Evolutionary conservation across 1,140 invertebrate species (phyloP).

Genomic region (Phortica variegata): DNA sequence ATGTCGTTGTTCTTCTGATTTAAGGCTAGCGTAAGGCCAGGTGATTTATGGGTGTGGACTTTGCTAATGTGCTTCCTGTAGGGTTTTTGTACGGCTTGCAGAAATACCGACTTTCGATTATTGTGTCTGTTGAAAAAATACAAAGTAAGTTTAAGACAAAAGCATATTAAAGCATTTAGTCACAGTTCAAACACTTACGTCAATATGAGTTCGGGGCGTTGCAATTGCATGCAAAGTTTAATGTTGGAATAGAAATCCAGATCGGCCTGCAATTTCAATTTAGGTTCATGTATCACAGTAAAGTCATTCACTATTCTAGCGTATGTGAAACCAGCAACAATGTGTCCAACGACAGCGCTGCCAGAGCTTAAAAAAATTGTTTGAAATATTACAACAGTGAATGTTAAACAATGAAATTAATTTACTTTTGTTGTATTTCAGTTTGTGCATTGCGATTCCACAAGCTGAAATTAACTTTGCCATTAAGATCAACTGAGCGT

Average conservation of each 20-base stretch:
- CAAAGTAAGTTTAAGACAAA: background rate
- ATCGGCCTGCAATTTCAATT: slow-evolving; percentile 73
- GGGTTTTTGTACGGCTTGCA: slow-evolving; percentile 21
- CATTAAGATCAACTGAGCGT: slow-evolving; percentile 80
- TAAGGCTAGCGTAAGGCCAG: slow-evolving; percentile 73
- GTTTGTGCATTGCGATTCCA: slow-evolving; percentile 87
- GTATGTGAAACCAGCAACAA: slow-evolving; percentile 69
- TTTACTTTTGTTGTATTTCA: slow-evolving; percentile 73
- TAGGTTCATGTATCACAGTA: slow-evolving; percentile 69
- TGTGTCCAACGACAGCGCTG: slow-evolving; percentile 66
- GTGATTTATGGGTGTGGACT: slow-evolving; percentile 46
- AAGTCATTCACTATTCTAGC: slow-evolving; percentile 72
- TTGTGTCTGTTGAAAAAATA: slow-evolving; percentile 19
- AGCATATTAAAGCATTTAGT: background rate
- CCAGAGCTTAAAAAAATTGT: slow-evolving; percentile 64
- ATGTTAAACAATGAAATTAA: background rate
- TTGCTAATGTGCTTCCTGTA: slow-evolving; percentile 35
- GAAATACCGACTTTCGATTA: slow-evolving; percentile 27
- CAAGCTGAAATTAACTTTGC: slow-evolving; percentile 79
- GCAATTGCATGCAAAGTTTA: slow-evolving; percentile 78
- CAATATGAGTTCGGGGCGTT: slow-evolving; percentile 68
- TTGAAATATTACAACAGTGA: background rate
- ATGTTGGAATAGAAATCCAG: slow-evolving; percentile 78
- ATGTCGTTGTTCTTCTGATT: slow-evolving; percentile 81
- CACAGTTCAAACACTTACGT: slow-evolving; percentile 59